phyloP scores from a whole-genome alignment of 2,113 vertebrate species.

The Paratilapia polleni region DNA sequence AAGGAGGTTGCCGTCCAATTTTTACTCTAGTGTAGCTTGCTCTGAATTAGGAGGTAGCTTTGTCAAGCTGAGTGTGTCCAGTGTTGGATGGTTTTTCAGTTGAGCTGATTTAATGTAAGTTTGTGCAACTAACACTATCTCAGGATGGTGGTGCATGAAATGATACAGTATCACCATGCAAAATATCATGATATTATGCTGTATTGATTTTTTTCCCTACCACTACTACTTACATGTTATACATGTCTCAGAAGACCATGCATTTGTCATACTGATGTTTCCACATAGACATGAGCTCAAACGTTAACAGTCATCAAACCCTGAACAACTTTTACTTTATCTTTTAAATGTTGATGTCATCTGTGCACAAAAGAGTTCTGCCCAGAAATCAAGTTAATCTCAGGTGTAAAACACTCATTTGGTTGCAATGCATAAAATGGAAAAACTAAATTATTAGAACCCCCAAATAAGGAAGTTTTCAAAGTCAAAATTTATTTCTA shows the following conservation, averaged over 20 bases:
- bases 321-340: neutral
- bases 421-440: neutral
- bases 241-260: neutral
- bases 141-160: too few relatives aligned
- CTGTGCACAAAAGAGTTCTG: neutral
- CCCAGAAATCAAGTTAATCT: neutral
- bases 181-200: too few relatives aligned
- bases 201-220: too few relatives aligned
- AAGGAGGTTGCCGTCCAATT: too few relatives aligned
- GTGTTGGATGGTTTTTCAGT: too few relatives aligned
- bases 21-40: too few relatives aligned
- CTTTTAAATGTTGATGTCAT: neutral
- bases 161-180: too few relatives aligned
- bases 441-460: rapidly evolving
- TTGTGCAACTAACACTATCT: too few relatives aligned
- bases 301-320: neutral
- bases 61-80: too few relatives aligned
- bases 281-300: neutral
- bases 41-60: too few relatives aligned
- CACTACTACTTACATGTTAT: neutral
- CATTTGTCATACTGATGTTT: neutral
- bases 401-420: neutral
- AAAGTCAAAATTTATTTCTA: neutral
- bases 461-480: neutral
- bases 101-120: too few relatives aligned